phyloP scores from a whole-genome alignment of 2,113 vertebrate species.

The Podarcis raffonei region DNA sequence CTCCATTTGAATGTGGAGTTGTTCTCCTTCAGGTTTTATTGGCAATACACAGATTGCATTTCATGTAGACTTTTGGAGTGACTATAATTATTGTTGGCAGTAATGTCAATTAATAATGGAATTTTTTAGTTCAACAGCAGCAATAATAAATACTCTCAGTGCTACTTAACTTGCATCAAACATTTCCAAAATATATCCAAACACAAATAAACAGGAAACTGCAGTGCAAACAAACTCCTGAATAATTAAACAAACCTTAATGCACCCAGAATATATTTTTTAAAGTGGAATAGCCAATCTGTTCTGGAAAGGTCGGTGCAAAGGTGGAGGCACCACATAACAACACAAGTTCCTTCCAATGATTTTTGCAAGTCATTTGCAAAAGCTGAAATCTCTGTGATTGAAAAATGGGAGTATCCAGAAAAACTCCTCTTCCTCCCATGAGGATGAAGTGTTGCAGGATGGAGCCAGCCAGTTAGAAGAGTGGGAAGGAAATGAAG shows the following conservation, averaged over 20 bases:
- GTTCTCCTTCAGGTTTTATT: neutral
- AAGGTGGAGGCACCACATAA: neutral
- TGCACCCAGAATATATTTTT: neutral
- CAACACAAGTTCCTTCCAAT: neutral
- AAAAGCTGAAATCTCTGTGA: neutral
- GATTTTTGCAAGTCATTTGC: neutral
- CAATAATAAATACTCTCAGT: neutral
- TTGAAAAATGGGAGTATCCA: neutral
- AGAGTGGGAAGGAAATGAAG: neutral
- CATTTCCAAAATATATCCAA: neutral
- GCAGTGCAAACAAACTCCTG: neutral
- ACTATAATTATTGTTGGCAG: neutral
- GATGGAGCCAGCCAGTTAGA: neutral
- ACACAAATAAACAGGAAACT: neutral
- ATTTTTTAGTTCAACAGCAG: neutral
- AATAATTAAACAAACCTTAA: neutral
- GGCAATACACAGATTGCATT: neutral
- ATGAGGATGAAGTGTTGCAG: neutral
- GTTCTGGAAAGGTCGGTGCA: neutral
- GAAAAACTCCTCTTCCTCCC: neutral
- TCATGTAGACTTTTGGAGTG: neutral
- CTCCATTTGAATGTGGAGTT: neutral
- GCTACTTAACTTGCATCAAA: neutral
- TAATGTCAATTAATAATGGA: neutral
- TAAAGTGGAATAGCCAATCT: neutral